These are phyloP conservation scores for Cyanoramphus novaezelandiae DNA, from an alignment of 2,113 vertebrate genomes.

Conservation along the genomic window DNA sequence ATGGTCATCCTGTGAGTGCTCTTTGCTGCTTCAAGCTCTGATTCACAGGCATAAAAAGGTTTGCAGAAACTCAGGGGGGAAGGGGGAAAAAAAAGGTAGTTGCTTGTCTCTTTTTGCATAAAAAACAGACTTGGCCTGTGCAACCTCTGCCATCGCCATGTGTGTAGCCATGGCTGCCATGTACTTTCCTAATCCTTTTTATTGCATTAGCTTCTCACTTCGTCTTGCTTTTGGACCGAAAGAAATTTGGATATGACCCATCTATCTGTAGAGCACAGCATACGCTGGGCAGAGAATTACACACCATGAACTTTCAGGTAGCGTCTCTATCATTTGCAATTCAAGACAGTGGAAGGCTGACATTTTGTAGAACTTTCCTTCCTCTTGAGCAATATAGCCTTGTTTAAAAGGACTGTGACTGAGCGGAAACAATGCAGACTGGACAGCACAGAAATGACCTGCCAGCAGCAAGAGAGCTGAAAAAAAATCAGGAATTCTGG, in stretches of 20 bases:
- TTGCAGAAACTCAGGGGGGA: neutral
- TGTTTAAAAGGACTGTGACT: neutral
- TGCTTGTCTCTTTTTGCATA: neutral
- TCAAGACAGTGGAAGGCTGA: neutral
- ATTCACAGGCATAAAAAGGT: neutral
- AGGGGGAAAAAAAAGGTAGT: neutral
- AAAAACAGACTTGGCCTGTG: neutral
- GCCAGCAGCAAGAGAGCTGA: neutral
- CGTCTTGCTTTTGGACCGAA: neutral
- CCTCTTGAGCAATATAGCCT: neutral
- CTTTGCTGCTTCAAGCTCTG: neutral
- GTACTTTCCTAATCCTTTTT: neutral
- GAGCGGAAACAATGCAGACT: neutral
- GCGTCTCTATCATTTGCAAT: neutral
- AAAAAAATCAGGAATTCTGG: neutral
- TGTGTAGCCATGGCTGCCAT: neutral
- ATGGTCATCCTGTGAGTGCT: neutral
- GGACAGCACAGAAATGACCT: neutral
- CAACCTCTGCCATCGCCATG: neutral
- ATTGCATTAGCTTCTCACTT: neutral
- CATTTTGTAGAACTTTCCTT: neutral
- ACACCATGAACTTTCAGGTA: neutral
- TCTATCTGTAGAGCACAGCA: neutral
- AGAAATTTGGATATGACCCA: neutral
- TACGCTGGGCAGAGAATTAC: neutral